These are phyloP conservation scores for Hymenopus coronatus DNA, from an alignment of 2,888 invertebrate species.

Conservation along the genomic window DNA sequence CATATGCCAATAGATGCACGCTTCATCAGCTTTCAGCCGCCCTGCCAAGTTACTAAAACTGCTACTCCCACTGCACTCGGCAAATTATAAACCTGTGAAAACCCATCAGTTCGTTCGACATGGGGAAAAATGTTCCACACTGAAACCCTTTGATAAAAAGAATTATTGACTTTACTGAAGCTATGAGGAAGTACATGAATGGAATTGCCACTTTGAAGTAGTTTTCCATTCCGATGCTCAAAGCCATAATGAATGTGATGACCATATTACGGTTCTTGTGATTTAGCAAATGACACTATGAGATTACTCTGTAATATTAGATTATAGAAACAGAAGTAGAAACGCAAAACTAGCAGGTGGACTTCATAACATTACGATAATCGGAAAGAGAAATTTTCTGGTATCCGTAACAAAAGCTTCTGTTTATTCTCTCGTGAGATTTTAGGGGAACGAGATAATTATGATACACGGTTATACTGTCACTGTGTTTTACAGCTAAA, in stretches of 20 bases:
- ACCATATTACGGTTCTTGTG: not conserved
- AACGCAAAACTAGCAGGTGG: too few species aligned
- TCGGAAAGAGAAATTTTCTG: too few species aligned
- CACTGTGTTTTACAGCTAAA: too few species aligned
- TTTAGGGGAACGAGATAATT: too few species aligned
- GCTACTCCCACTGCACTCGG: not conserved
- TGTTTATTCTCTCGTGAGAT: too few species aligned
- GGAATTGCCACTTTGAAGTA: not conserved
- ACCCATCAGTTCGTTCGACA: not conserved
- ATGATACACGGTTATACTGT: too few species aligned
- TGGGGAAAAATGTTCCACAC: not conserved
- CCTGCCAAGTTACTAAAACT: not conserved
- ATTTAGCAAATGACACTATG: not conserved
- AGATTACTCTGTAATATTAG: not conserved
- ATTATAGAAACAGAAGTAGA: too few species aligned
- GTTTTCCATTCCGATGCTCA: not conserved
- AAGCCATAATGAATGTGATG: not conserved
- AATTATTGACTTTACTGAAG: slow-evolving; percentile 3
- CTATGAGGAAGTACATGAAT: not conserved
- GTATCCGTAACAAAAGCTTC: too few species aligned
- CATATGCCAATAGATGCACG: not conserved
- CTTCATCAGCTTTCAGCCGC: not conserved
- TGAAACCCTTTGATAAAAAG: not conserved
- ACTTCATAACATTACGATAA: too few species aligned
- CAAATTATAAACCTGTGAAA: not conserved